These are phyloP conservation scores for Liolophura sinensis DNA, from an alignment of 1,140 invertebrate genomes.

Conservation along the genomic window DNA sequence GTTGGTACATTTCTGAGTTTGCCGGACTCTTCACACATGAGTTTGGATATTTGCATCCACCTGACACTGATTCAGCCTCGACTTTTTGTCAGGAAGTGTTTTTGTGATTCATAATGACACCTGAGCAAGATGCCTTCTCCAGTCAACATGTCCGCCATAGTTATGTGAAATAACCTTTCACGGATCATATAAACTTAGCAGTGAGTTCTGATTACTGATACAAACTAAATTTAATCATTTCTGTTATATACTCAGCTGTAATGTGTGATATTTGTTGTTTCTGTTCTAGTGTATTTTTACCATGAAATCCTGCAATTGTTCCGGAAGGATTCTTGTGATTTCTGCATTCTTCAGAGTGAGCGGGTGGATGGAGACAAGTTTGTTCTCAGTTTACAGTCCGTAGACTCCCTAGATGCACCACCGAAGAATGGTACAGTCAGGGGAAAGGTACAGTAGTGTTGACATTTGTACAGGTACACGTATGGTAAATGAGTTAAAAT, in stretches of 20 bases:
- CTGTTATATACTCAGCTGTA: background rate
- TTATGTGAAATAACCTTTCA: background rate
- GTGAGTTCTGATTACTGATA: background rate
- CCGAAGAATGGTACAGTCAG: slow-evolving; percentile 19
- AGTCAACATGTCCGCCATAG: background rate
- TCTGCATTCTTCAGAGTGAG: slow-evolving; percentile 48
- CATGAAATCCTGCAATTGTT: slow-evolving; percentile 49
- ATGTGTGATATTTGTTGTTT: slow-evolving; percentile 5
- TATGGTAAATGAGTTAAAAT: no score
- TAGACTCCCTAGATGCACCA: slow-evolving; percentile 32
- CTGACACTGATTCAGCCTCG: no score
- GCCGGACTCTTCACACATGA: background rate
- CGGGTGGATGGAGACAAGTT: slow-evolving; percentile 45
- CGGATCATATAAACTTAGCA: background rate
- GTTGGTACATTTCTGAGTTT: no score
- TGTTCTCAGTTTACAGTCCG: slow-evolving; percentile 41
- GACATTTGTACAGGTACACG: background rate
- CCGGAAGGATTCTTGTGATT: slow-evolving; percentile 45
- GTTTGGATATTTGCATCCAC: background rate
- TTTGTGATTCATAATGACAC: background rate
- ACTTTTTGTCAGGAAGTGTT: background rate
- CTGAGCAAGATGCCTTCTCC: background rate
- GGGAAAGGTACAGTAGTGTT: slow-evolving; percentile 27
- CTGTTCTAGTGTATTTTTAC: slow-evolving; percentile 47
- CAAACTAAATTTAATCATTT: background rate